Percentiles rank a stretch among this genome's conserved stretches.
Evolutionary conservation across 2,888 invertebrate genomes (phyloP).

Genomic region (Rhagonycha fulva): DNA sequence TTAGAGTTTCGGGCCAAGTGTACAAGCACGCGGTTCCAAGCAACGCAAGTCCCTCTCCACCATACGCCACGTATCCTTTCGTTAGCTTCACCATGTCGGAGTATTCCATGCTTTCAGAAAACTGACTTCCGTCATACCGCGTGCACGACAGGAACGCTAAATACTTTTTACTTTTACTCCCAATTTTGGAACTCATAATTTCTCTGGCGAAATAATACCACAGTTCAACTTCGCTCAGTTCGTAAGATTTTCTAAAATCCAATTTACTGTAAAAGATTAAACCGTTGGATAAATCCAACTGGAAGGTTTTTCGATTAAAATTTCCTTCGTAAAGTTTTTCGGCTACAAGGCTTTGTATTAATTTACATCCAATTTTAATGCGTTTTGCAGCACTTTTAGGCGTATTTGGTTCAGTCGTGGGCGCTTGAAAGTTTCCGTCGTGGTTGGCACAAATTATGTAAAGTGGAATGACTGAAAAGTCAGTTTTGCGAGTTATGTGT

Average conservation of each 20-base stretch:
- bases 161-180: conserved; percentile 76
- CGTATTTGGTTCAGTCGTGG: conserved; percentile 57
- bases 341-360: conserved; percentile 85
- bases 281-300: conserved; percentile 74
- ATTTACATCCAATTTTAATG: conserved; percentile 75
- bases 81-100: conserved; percentile 71
- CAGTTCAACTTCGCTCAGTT: conserved; percentile 76
- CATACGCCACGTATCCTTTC: conserved; percentile 86
- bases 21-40: conserved; percentile 90
- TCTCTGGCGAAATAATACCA: conserved; percentile 88
- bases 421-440: conserved; percentile 75
- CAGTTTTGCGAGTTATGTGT: conserved; percentile 63
- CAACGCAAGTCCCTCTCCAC: conserved; percentile 88
- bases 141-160: conserved; percentile 90
- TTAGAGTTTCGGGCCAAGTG: conserved; percentile 80
- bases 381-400: conserved; percentile 74
- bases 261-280: conserved; percentile 74
- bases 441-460: conserved; percentile 83
- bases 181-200: conserved; percentile 71
- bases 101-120: conserved; percentile 63
- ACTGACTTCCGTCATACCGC: conserved; percentile 67
- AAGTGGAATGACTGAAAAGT: conserved; percentile 73
- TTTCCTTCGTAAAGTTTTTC: conserved; percentile 85
- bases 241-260: conserved; percentile 69
- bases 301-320: conserved; percentile 80